phyloP scores from a whole-genome alignment of 2,797 vertebrate species.

The Tenualosa ilisha region DNA sequence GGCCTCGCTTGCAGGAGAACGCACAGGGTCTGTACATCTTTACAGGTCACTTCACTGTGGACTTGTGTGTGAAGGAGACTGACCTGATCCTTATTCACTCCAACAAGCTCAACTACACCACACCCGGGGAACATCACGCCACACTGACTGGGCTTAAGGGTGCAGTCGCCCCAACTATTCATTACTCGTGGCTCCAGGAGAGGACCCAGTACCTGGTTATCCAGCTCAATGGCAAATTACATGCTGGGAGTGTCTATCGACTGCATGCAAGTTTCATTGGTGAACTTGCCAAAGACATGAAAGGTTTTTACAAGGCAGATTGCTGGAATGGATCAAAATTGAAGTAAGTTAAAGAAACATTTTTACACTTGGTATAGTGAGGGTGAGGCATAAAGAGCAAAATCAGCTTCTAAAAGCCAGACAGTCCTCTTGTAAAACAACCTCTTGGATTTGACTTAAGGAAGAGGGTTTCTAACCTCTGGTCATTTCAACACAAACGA shows the following conservation, averaged over 20 bases:
- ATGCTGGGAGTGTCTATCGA: constrained; percentile 59
- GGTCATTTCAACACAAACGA: too few relatives aligned
- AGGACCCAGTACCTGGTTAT: constrained; percentile 85
- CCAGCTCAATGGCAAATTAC: constrained; percentile 59
- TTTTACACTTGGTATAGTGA: neutral
- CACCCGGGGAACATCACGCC: accelerated
- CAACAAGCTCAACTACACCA: constrained; percentile 60
- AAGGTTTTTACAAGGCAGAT: constrained; percentile 90
- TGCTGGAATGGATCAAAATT: constrained; percentile 65
- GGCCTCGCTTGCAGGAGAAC: constrained; percentile 70
- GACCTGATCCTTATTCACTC: constrained; percentile 79
- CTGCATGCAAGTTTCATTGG: constrained; percentile 77
- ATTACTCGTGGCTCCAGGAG: constrained; percentile 63
- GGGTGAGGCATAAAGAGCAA: too few relatives aligned
- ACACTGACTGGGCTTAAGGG: constrained; percentile 27
- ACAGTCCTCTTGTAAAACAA: too few relatives aligned
- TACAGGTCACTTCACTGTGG: constrained; percentile 75
- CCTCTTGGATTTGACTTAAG: neutral
- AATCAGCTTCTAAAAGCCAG: too few relatives aligned
- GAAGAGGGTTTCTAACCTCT: neutral
- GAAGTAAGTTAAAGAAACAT: constrained; percentile 71
- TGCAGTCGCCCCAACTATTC: constrained; percentile 39
- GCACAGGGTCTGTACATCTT: constrained; percentile 72
- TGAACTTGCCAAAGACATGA: constrained; percentile 84
- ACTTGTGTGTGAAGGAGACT: constrained; percentile 77